Evolutionary conservation across 2,888 invertebrate genomes (phyloP).

Genomic region (Ceramica pisi): DNA sequence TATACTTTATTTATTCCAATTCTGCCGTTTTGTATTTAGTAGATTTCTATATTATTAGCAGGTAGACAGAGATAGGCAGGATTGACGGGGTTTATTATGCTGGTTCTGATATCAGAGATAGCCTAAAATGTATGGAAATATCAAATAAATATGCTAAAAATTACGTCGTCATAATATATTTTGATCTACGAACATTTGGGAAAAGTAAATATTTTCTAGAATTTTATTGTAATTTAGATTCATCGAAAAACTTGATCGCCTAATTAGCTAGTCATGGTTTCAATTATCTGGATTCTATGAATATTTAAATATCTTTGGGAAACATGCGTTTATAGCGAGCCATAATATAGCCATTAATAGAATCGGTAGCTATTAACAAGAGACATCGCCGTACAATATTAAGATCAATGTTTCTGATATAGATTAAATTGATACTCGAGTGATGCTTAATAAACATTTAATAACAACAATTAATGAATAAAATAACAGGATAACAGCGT

Average conservation of each 20-base stretch:
- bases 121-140: constrained; percentile 43
- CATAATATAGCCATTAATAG: background rate
- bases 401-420: constrained; percentile 12
- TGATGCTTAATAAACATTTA: constrained; percentile 36
- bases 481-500: constrained; percentile 60
- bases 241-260: background rate
- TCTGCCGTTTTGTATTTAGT: background rate
- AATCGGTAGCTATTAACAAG: background rate
- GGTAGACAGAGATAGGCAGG: constrained; percentile 28
- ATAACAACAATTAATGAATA: constrained; percentile 57
- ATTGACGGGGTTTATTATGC: constrained; percentile 33
- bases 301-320: background rate
- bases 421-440: constrained; percentile 24
- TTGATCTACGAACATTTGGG: background rate
- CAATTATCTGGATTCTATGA: background rate
- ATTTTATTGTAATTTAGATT: background rate
- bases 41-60: constrained; percentile 29
- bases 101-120: constrained; percentile 17
- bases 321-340: background rate
- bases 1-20: constrained; percentile 7
- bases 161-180: background rate
- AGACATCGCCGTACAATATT: constrained; percentile 4
- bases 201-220: constrained; percentile 3
- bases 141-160: constrained; percentile 5
- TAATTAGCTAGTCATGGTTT: constrained; percentile 11